These are phyloP conservation scores for Rattus rattus DNA, from an alignment of 2,113 vertebrate species.

Conservation along the genomic window DNA sequence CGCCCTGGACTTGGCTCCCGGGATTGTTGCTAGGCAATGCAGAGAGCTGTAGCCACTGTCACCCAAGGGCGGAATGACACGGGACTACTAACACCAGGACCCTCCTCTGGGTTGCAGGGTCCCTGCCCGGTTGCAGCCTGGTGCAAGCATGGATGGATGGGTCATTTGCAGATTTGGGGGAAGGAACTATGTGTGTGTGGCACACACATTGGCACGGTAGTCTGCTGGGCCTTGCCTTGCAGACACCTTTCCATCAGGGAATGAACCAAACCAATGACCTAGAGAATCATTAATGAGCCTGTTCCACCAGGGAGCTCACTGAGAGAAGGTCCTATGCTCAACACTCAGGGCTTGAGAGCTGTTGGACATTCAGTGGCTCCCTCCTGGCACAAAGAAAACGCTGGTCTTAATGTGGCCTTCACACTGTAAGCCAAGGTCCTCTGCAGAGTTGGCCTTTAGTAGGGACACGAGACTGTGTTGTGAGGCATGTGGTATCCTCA, in stretches of 20 bases:
- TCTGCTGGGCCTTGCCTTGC: background rate
- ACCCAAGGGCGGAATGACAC: background rate
- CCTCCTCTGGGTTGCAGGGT: background rate
- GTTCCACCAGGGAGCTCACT: background rate
- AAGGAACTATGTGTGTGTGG: rapidly evolving
- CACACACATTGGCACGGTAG: background rate
- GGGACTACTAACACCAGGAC: background rate
- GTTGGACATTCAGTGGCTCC: background rate
- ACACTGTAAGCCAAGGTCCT: background rate
- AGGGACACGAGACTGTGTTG: background rate
- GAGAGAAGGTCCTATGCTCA: background rate
- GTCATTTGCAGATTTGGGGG: background rate
- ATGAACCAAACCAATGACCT: background rate
- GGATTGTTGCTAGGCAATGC: background rate
- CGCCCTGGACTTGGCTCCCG: background rate
- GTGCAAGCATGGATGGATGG: background rate
- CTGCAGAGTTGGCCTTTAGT: background rate
- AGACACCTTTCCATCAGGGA: background rate
- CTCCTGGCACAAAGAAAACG: background rate
- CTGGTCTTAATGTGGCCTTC: background rate
- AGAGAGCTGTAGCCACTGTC: background rate
- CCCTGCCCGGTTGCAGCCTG: background rate
- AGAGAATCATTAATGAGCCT: background rate
- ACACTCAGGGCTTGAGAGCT: background rate
- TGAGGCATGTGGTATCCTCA: background rate